These are phyloP conservation scores for Pachyuromys duprasi DNA, from an alignment of 2,797 vertebrate genomes.

Conservation along the genomic window DNA sequence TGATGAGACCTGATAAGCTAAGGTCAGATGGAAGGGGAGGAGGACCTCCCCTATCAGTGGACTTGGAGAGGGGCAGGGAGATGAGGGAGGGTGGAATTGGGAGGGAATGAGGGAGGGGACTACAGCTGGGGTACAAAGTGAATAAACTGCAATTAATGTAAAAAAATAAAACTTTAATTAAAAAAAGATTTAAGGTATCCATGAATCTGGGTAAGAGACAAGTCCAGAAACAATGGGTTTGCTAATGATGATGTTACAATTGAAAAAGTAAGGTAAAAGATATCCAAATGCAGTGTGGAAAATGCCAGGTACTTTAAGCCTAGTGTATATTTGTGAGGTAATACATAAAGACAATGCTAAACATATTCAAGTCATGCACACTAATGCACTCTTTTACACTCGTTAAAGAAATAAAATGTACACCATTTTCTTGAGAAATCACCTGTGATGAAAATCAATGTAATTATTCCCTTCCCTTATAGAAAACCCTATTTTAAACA, in stretches of 20 bases:
- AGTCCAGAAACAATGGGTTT: not conserved
- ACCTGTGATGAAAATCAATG: not conserved
- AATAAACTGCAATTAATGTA: no score
- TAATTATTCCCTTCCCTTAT: not conserved
- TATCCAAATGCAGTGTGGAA: not conserved
- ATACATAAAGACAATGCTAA: not conserved
- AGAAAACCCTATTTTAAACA: not conserved
- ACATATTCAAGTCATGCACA: not conserved
- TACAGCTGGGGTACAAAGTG: no score
- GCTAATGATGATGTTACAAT: not conserved
- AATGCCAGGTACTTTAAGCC: not conserved
- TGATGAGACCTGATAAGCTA: no score
- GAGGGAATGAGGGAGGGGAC: no score
- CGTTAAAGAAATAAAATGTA: not conserved
- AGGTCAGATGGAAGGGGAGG: no score
- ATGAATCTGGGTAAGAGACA: not conserved
- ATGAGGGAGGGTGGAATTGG: no score
- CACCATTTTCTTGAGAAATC: not conserved
- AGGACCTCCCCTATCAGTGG: no score
- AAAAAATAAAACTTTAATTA: no score
- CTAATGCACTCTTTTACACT: not conserved
- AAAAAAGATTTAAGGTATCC: not conserved
- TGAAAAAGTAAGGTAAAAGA: not conserved
- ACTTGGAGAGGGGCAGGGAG: no score
- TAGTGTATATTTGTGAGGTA: not conserved